Conservation (phyloP, 2,888 invertebrate species). For the Sisyra nigra region DNA sequence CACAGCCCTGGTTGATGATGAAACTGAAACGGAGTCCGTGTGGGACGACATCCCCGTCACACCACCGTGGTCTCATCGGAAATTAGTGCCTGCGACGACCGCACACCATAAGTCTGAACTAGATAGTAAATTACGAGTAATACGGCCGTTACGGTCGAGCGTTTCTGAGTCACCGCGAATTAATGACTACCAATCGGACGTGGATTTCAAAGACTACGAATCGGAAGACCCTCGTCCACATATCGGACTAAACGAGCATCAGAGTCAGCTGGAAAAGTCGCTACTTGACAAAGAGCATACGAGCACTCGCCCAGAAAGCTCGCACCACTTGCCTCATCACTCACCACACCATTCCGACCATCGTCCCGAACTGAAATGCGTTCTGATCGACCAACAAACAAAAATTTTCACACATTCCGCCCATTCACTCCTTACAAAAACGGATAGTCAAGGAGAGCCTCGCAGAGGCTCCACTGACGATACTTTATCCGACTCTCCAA, state of each 20-base stretch:
- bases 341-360: background rate
- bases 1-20: background rate
- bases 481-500: background rate
- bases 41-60: background rate
- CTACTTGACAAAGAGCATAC: conserved; percentile 6
- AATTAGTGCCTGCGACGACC: conserved; percentile 2
- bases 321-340: background rate
- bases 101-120: conserved; percentile 2
- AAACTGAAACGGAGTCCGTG: background rate
- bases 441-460: background rate
- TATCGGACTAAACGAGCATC: background rate
- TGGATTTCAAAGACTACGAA: conserved; percentile 4
- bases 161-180: background rate
- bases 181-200: conserved; percentile 1
- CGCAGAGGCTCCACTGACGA: background rate
- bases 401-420: background rate
- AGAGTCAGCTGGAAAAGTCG: conserved; percentile 5
- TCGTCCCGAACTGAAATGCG: background rate
- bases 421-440: background rate
- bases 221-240: conserved; percentile 6
- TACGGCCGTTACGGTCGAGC: background rate
- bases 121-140: background rate
- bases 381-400: background rate
- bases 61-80: conserved; percentile 1
- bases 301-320: background rate